Conservation (phyloP, 2,797 vertebrate species). For the Mormyrops boulengeri region DNA sequence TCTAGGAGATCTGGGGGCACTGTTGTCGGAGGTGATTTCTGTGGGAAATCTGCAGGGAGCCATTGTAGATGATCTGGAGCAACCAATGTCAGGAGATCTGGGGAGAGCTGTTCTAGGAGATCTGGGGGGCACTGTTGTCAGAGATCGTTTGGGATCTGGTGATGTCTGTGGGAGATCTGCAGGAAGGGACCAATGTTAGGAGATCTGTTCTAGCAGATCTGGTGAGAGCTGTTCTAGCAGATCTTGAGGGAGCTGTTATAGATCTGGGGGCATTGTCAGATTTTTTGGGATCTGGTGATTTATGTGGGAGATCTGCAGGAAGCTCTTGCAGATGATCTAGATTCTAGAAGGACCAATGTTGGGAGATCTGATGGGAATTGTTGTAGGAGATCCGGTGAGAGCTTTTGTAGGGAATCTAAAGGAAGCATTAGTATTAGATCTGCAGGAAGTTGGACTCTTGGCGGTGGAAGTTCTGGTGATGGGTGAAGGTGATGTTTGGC, state of each 20-base stretch:
- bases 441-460: neutral
- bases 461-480: neutral
- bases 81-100: neutral
- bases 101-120: neutral
- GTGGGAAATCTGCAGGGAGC: neutral
- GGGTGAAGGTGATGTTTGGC: slow-evolving; percentile 29
- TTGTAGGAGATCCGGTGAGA: neutral
- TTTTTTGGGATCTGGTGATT: neutral
- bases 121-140: neutral
- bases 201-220: neutral
- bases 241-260: neutral
- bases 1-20: neutral
- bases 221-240: neutral
- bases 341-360: neutral
- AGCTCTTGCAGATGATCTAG: neutral
- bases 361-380: neutral
- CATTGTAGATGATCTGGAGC: neutral
- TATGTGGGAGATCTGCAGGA: neutral
- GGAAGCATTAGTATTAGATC: neutral
- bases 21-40: too few species aligned
- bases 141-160: neutral
- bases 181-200: neutral
- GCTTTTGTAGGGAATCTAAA: neutral
- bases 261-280: neutral
- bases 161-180: neutral